A percentile compares a stretch with the other conserved stretches of the same genome.
Conservation (phyloP, 2,888 invertebrate genomes). For the Erebia palarica region DNA sequence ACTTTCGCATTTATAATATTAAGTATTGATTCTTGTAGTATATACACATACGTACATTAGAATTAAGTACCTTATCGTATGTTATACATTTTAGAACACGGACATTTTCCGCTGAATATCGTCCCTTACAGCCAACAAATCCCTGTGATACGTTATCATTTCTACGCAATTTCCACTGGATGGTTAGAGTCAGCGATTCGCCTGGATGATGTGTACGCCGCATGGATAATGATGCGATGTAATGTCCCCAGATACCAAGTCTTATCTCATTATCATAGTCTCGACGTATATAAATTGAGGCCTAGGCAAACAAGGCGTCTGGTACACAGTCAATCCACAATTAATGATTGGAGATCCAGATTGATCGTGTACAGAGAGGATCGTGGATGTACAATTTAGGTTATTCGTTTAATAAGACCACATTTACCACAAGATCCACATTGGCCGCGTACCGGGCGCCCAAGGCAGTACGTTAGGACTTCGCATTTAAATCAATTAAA, state of each 20-base stretch:
- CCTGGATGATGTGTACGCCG: slow-evolving; percentile 20
- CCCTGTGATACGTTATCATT: slow-evolving; percentile 24
- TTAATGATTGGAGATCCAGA: no score
- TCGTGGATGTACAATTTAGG: no score
- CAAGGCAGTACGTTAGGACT: no score
- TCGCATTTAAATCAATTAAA: no score
- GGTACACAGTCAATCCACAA: no score
- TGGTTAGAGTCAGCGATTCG: slow-evolving; percentile 27
- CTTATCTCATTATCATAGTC: slow-evolving; percentile 18
- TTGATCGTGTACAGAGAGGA: no score
- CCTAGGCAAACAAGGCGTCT: background rate
- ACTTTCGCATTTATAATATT: no score
- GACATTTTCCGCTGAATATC: slow-evolving; percentile 25
- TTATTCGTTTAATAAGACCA: no score
- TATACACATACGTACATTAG: no score
- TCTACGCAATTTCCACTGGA: slow-evolving; percentile 23
- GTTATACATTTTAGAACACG: background rate
- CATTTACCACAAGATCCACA: no score
- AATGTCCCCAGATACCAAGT: slow-evolving; percentile 15
- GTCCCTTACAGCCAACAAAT: slow-evolving; percentile 15
- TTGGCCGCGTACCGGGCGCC: no score
- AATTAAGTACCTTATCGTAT: background rate
- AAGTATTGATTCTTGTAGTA: no score
- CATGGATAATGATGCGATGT: slow-evolving; percentile 15
- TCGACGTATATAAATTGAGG: slow-evolving; percentile 7